These are phyloP conservation scores for Chiroxiphia lanceolata DNA, from an alignment of 2,797 vertebrate genomes.

Conservation along the genomic window DNA sequence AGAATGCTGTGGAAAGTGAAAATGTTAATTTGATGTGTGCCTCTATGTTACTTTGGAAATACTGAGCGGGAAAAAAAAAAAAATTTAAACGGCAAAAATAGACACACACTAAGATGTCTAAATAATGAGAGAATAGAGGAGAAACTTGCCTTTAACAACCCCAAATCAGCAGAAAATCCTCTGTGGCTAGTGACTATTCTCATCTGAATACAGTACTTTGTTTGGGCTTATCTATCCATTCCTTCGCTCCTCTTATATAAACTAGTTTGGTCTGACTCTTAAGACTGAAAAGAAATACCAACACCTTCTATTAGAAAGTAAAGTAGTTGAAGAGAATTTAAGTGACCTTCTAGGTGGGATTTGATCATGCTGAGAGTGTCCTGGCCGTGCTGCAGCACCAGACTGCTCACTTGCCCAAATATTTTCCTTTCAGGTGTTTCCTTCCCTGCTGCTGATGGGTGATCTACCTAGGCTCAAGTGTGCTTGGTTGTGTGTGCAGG, in stretches of 20 bases:
- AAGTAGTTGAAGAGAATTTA: neutral
- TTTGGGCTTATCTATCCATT: neutral
- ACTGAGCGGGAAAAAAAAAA: accelerated
- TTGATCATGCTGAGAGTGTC: neutral
- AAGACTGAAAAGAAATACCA: neutral
- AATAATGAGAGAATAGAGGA: neutral
- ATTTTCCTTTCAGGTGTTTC: neutral
- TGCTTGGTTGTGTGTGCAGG: neutral
- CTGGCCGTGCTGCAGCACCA: neutral
- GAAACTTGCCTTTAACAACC: neutral
- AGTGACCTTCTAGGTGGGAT: neutral
- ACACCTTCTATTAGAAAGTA: neutral
- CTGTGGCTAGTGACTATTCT: neutral
- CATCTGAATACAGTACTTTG: neutral
- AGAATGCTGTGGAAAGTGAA: neutral
- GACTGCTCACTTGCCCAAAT: neutral
- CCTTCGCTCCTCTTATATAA: neutral
- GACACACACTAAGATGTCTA: neutral
- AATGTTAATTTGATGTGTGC: neutral
- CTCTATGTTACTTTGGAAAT: neutral
- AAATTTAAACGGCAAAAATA: neutral
- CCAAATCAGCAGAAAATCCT: neutral
- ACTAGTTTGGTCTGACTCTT: neutral
- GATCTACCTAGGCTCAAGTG: neutral
- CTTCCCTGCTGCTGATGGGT: neutral